A percentile compares a stretch with the other conserved stretches of the same genome.
These are phyloP conservation scores for Tryphoninae sp. DNA, from an alignment of 2,888 invertebrate genomes.

Conservation along the genomic window DNA sequence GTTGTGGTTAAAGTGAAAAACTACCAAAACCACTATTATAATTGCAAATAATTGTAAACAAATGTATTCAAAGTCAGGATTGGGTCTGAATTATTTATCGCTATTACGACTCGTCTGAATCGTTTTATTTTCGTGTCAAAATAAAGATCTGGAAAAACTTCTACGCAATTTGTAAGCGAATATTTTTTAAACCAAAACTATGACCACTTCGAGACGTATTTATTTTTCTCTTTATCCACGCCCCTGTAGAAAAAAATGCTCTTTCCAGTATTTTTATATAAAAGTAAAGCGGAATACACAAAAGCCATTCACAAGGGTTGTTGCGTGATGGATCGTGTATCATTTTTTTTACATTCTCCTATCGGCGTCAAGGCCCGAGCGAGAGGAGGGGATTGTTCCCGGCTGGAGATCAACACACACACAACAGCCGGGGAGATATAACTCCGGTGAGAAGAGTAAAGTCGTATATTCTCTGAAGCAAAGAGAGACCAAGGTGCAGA, in stretches of 20 bases:
- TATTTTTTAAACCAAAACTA: no score
- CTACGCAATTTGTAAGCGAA: no score
- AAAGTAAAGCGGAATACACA: constrained; percentile 7
- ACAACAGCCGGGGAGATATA: background rate
- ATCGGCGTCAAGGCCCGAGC: constrained; percentile 38
- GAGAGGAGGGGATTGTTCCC: constrained; percentile 32
- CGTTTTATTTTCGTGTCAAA: no score
- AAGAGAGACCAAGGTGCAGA: background rate
- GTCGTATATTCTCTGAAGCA: constrained; percentile 55
- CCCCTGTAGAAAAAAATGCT: background rate
- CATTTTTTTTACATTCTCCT: constrained; percentile 52
- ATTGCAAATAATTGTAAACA: no score
- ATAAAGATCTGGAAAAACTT: no score
- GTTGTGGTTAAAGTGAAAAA: constrained; percentile 14
- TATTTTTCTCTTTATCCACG: constrained; percentile 21
- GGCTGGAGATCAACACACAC: constrained; percentile 30
- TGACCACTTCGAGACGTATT: background rate
- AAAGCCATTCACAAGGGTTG: constrained; percentile 5
- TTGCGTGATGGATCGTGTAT: constrained; percentile 50
- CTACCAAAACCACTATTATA: constrained; percentile 9
- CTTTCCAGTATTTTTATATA: constrained; percentile 4
- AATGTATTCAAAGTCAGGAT: no score
- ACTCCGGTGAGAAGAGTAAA: constrained; percentile 46
- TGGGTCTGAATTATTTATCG: no score
- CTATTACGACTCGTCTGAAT: no score